phyloP scores from a whole-genome alignment of 2,797 vertebrate species.

The Calcarius lapponicus region DNA sequence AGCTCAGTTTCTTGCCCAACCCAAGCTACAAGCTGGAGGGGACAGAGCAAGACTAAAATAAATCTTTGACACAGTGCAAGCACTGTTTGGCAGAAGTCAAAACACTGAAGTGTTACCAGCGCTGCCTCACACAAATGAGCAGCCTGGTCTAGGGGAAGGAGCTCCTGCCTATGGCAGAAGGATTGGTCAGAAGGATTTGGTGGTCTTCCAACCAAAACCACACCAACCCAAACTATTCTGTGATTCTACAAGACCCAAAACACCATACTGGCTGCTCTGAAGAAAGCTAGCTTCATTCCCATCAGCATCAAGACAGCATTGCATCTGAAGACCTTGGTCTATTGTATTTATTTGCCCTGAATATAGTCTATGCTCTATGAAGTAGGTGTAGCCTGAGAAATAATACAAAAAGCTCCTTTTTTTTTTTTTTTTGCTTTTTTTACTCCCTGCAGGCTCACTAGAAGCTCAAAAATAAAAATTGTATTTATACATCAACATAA shows the following conservation, averaged over 20 bases:
- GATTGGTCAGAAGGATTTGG: not conserved
- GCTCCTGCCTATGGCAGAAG: not conserved
- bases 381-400: not conserved
- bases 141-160: not conserved
- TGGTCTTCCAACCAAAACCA: not conserved
- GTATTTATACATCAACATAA: not conserved
- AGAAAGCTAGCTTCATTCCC: not conserved
- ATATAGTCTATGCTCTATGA: not conserved
- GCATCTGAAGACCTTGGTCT: not conserved
- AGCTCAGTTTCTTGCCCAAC: not conserved
- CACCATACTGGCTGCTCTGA: accelerated
- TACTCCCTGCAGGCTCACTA: not conserved
- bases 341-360: not conserved
- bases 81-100: not conserved
- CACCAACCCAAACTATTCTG: not conserved
- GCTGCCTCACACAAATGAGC: not conserved
- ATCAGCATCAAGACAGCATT: not conserved
- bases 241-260: not conserved
- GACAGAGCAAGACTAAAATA: not conserved
- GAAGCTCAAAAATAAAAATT: not conserved
- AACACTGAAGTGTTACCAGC: not conserved
- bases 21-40: not conserved
- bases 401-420: not conserved
- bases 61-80: not conserved
- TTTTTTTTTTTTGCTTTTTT: too few relatives aligned